Evolutionary conservation across 2,797 vertebrate species (phyloP).

Genomic region (Arnoldichthys spilopterus): DNA sequence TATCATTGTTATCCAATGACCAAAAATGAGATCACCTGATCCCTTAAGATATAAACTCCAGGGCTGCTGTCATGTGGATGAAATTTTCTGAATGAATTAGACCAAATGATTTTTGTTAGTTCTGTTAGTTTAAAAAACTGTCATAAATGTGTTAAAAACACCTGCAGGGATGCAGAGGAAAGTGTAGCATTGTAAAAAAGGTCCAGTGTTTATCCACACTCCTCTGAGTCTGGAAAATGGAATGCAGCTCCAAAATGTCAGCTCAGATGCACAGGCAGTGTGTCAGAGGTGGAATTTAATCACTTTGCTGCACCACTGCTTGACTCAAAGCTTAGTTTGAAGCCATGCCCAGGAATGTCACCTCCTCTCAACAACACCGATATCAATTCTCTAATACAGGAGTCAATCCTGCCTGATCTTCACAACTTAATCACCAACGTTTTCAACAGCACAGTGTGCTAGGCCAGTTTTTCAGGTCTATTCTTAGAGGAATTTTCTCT

Average conservation of each 20-base stretch:
- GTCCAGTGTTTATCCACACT: conserved; percentile 23
- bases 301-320: conserved; percentile 16
- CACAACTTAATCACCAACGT: conserved; percentile 19
- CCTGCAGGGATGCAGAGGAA: not conserved
- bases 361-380: conserved; percentile 39
- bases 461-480: not conserved
- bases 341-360: conserved; percentile 41
- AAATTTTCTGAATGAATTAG: no score
- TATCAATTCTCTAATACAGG: conserved; percentile 18
- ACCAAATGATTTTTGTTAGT: no score
- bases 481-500: not conserved
- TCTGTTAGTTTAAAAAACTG: no score
- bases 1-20: no score
- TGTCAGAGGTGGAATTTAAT: conserved; percentile 52
- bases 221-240: conserved; percentile 21
- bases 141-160: no score
- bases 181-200: conserved; percentile 13
- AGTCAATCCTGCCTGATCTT: conserved; percentile 38
- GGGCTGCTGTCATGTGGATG: no score
- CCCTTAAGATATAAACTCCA: no score
- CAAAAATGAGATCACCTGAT: no score
- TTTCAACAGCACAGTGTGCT: not conserved
- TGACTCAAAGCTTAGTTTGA: conserved; percentile 50
- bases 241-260: conserved; percentile 41
- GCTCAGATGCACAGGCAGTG: conserved; percentile 18